Evolutionary conservation across 2,888 invertebrate genomes (phyloP).

Genomic region (Cephonodes hylas): DNA sequence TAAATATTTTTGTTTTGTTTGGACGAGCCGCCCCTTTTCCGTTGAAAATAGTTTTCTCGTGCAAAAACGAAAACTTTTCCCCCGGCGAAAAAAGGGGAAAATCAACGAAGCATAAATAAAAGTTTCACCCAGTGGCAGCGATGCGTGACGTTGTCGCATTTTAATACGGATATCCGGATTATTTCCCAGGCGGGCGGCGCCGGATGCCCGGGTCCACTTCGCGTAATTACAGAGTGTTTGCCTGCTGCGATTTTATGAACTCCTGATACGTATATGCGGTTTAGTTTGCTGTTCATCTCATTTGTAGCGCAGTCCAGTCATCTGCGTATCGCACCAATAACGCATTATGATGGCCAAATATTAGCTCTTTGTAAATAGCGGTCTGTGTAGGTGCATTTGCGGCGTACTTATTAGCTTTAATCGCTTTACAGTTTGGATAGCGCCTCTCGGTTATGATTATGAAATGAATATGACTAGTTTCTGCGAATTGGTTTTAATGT

Average conservation of each 20-base stretch:
- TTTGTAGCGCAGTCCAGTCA: neutral
- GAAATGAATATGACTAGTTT: neutral
- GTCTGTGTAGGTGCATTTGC: neutral
- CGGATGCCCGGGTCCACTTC: slow-evolving; percentile 35
- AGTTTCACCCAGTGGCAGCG: slow-evolving; percentile 5
- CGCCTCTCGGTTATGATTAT: neutral
- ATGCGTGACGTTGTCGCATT: slow-evolving; percentile 39
- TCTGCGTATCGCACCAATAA: neutral
- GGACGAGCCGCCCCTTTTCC: neutral
- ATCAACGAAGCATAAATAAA: slow-evolving; percentile 13
- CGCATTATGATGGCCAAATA: neutral
- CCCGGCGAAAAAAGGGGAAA: slow-evolving; percentile 2
- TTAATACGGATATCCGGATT: slow-evolving; percentile 34
- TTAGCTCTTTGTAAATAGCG: neutral
- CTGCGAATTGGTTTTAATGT: too few relatives aligned
- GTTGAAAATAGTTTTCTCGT: neutral
- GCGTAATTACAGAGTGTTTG: slow-evolving; percentile 39
- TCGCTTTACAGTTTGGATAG: neutral
- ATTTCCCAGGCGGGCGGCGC: slow-evolving; percentile 38
- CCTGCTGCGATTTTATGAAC: slow-evolving; percentile 12
- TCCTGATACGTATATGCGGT: slow-evolving; percentile 10
- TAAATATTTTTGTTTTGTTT: slow-evolving; percentile 2
- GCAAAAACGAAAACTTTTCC: neutral
- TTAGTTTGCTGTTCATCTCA: neutral
- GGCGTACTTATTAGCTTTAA: slow-evolving; percentile 18